phyloP scores from a whole-genome alignment of 2,797 vertebrate genomes.

The Microctenopoma lineatum region DNA sequence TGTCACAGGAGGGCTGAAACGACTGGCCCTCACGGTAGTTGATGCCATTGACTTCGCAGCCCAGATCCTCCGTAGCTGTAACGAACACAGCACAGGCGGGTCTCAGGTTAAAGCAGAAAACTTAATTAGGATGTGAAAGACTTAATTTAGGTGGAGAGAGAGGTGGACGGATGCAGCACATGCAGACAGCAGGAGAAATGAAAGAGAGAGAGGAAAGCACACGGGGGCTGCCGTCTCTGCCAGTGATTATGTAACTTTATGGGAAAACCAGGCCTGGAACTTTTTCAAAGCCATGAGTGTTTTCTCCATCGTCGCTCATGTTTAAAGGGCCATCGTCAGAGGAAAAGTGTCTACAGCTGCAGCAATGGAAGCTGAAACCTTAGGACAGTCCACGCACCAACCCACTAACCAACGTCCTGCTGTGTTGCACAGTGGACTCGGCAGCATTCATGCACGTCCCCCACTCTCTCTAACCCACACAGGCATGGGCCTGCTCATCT shows the following conservation, averaged over 20 bases:
- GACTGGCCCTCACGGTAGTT: slow-evolving; percentile 88
- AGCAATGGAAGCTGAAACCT: slow-evolving; percentile 51
- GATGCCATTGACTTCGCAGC: slow-evolving; percentile 88
- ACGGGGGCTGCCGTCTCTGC: slow-evolving; percentile 42
- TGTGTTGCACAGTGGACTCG: too few species aligned
- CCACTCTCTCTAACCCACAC: not conserved
- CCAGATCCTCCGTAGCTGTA: slow-evolving; percentile 84
- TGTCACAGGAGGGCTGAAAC: slow-evolving; percentile 91
- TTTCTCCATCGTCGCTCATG: slow-evolving; percentile 59
- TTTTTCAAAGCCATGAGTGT: slow-evolving; percentile 8
- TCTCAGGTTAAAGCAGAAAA: slow-evolving; percentile 7
- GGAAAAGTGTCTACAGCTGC: slow-evolving; percentile 52
- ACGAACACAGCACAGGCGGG: slow-evolving; percentile 21
- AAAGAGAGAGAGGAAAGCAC: slow-evolving; percentile 22
- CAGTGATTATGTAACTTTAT: slow-evolving; percentile 30
- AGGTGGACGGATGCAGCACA: not conserved
- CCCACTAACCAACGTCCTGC: too few species aligned
- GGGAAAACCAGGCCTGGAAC: slow-evolving; percentile 24
- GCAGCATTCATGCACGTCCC: not conserved
- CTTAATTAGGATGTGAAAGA: slow-evolving; percentile 41
- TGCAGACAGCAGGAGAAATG: slow-evolving; percentile 12
- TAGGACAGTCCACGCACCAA: slow-evolving; percentile 10
- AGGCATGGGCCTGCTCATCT: slow-evolving; percentile 18
- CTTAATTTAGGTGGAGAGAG: slow-evolving; percentile 12
- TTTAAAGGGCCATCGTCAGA: slow-evolving; percentile 37